Percentiles rank a stretch among this genome's conserved stretches.
These are phyloP conservation scores for Phalacrocorax pelagicus DNA, from an alignment of 2,113 vertebrate genomes.

Conservation along the genomic window DNA sequence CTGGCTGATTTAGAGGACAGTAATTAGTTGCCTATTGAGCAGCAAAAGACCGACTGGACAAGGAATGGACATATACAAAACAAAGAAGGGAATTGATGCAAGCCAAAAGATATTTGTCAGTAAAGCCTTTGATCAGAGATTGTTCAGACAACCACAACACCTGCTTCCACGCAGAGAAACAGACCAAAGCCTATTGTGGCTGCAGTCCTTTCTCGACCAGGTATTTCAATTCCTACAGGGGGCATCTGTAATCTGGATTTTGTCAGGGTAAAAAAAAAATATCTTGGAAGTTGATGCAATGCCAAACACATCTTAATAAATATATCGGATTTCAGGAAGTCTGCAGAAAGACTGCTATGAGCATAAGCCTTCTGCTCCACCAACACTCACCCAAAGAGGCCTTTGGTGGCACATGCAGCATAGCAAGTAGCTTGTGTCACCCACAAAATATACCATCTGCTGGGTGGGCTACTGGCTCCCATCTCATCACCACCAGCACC, in stretches of 20 bases:
- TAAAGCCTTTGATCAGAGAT: background rate
- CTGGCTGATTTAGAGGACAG: conserved; percentile 16
- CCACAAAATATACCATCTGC: background rate
- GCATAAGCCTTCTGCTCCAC: background rate
- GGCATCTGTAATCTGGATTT: background rate
- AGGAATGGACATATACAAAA: background rate
- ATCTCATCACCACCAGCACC: background rate
- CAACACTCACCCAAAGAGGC: background rate
- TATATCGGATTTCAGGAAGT: background rate
- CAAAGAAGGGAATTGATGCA: background rate
- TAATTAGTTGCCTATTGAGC: conserved; percentile 45
- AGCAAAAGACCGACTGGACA: conserved; percentile 16
- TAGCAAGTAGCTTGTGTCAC: background rate
- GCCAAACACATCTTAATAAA: background rate
- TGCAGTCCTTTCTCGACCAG: background rate
- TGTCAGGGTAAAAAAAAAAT: background rate
- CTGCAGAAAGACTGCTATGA: background rate
- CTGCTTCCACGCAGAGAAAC: background rate
- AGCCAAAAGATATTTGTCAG: conserved; percentile 23
- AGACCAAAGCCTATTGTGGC: background rate
- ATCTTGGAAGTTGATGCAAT: background rate
- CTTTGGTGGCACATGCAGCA: background rate
- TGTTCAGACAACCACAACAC: background rate
- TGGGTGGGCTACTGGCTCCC: background rate
- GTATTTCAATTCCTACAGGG: background rate